phyloP scores from a whole-genome alignment of 23 tunicate genomes.

The Styela clava region DNA sequence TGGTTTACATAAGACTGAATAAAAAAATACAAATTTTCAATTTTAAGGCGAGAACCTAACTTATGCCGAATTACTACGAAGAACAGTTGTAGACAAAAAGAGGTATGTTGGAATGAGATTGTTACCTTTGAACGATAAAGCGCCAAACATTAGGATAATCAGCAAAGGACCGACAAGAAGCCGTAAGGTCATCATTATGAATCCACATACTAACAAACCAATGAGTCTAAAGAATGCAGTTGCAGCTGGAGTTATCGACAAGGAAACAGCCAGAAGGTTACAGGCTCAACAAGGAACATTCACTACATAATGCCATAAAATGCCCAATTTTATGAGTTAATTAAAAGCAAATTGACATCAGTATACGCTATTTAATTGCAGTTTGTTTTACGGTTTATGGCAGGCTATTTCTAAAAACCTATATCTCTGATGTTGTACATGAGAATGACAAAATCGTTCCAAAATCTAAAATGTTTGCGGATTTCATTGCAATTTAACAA shows the following conservation, averaged over 20 bases:
- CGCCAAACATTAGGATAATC: slow-evolving; percentile 32
- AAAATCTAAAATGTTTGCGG: too few species aligned
- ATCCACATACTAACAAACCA: slow-evolving; percentile 31
- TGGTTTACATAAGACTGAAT: too few species aligned
- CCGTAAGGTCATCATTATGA: slow-evolving; percentile 20
- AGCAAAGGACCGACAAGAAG: slow-evolving; percentile 19
- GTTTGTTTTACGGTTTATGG: too few species aligned
- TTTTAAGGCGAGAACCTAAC: slow-evolving; percentile 83
- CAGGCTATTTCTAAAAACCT: too few species aligned
- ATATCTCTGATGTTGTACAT: too few species aligned
- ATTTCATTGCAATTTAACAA: too few species aligned
- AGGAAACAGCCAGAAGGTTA: slow-evolving; percentile 37
- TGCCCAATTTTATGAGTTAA: too few species aligned
- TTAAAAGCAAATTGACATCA: too few species aligned
- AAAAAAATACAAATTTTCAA: too few species aligned
- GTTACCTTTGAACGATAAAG: slow-evolving; percentile 51
- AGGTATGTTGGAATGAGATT: slow-evolving; percentile 48
- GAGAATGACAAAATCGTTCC: too few species aligned
- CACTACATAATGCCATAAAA: background rate
- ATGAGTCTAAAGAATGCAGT: slow-evolving; percentile 43
- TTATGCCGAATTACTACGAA: slow-evolving; percentile 70
- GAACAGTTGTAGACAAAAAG: slow-evolving; percentile 54
- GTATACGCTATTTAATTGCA: too few species aligned
- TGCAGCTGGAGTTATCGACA: slow-evolving; percentile 33
- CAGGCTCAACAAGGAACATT: slow-evolving; percentile 20